Percentiles rank a stretch among this genome's conserved stretches.
Evolutionary conservation across 2,888 invertebrate genomes (phyloP).

Genomic region (Cremastinae sp.): DNA sequence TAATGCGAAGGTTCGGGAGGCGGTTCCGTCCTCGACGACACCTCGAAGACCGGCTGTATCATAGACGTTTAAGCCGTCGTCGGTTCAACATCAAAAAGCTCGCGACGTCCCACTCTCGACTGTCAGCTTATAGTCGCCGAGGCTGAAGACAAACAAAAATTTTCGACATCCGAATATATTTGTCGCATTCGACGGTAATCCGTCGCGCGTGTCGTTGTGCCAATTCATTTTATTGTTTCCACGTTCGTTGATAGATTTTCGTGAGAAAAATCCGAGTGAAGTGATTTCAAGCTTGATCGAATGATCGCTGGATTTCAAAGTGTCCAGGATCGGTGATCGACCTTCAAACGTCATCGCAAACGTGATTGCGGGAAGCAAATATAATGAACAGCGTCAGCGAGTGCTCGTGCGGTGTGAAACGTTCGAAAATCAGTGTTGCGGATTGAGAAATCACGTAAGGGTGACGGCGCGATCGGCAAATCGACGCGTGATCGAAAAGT

Average conservation of each 20-base stretch:
- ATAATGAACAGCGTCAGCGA: slow-evolving; percentile 22
- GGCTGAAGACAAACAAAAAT: no score
- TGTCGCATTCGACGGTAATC: neutral
- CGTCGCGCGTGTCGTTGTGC: neutral
- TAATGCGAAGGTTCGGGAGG: slow-evolving; percentile 60
- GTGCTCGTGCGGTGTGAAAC: slow-evolving; percentile 39
- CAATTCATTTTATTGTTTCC: neutral
- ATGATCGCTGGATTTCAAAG: slow-evolving; percentile 5
- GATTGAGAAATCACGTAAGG: neutral
- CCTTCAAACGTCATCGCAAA: neutral
- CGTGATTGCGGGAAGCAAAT: neutral
- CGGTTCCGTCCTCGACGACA: slow-evolving; percentile 63
- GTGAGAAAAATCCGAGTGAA: slow-evolving; percentile 16
- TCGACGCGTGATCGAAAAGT: neutral
- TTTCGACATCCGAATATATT: neutral
- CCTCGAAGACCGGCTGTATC: slow-evolving; percentile 57
- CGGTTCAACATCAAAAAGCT: slow-evolving; percentile 64
- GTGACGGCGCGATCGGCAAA: neutral
- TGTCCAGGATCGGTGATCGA: slow-evolving; percentile 21
- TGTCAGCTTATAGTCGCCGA: slow-evolving; percentile 1
- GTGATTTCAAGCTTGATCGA: slow-evolving; percentile 20
- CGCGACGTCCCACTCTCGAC: slow-evolving; percentile 19
- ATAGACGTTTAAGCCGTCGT: slow-evolving; percentile 66
- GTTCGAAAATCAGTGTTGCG: slow-evolving; percentile 19
- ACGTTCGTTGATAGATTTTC: neutral